Percentiles rank a stretch among this genome's conserved stretches.
Conservation (phyloP, 2,797 vertebrate genomes). For the Halcyon badia region DNA sequence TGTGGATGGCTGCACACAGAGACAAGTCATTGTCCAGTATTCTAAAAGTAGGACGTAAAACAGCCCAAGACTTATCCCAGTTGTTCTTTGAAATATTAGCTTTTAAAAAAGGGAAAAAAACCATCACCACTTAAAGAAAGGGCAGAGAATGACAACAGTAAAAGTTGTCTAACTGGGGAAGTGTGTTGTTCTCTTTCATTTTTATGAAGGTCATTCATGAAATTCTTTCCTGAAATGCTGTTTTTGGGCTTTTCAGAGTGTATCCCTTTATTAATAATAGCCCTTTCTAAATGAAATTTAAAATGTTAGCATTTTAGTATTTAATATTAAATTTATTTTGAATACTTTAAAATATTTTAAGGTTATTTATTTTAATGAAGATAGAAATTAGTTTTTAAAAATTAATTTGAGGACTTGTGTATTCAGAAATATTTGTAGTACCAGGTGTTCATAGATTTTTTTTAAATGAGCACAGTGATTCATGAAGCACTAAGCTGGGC, state of each 20-base stretch:
- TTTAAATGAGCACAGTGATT: neutral
- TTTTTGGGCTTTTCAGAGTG: neutral
- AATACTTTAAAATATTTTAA: neutral
- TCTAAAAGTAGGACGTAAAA: neutral
- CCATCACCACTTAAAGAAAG: neutral
- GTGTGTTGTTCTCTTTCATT: neutral
- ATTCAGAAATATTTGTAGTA: neutral
- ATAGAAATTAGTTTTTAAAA: neutral
- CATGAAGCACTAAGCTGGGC: neutral
- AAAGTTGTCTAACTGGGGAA: neutral
- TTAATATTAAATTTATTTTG: neutral
- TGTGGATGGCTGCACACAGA: neutral
- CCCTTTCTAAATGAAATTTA: neutral
- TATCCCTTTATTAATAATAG: neutral
- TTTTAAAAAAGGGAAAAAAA: neutral
- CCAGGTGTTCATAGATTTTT: neutral
- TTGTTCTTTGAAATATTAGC: neutral
- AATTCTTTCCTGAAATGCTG: neutral
- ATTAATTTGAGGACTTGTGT: neutral
- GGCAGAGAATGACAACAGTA: neutral
- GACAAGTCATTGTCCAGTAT: neutral
- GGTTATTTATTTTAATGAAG: neutral
- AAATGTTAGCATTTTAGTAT: neutral
- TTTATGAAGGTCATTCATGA: neutral
- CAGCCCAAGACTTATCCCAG: neutral